Percentiles rank a stretch among this genome's conserved stretches.
Evolutionary conservation across 2,113 vertebrate species (phyloP).

Genomic region (Rostratula benghalensis): DNA sequence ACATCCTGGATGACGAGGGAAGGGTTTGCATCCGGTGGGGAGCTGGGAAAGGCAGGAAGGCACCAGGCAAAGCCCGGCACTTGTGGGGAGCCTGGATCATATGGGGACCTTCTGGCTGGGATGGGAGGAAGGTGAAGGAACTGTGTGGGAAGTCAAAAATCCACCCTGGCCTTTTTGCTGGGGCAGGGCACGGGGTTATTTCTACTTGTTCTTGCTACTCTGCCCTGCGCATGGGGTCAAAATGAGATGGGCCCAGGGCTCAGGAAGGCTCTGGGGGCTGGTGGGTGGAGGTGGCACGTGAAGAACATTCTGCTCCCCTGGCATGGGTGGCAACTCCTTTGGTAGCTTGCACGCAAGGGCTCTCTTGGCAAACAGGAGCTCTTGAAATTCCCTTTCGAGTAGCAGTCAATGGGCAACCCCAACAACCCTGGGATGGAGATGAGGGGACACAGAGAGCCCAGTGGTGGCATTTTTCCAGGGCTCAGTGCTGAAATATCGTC

Average conservation of each 20-base stretch:
- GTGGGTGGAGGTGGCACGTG: neutral
- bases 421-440: neutral
- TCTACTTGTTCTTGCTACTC: neutral
- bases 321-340: fast-evolving
- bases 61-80: neutral
- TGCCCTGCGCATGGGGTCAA: neutral
- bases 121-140: neutral
- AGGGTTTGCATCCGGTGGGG: neutral
- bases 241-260: neutral
- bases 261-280: neutral
- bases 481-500: neutral
- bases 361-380: neutral
- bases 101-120: fast-evolving
- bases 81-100: fast-evolving
- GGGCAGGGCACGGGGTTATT: fast-evolving
- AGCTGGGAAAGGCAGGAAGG: constrained; percentile 13
- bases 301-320: fast-evolving
- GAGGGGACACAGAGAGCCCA: neutral
- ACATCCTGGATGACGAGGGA: constrained; percentile 41
- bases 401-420: neutral
- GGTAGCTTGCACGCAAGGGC: neutral
- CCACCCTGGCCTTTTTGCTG: neutral
- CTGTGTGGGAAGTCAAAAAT: neutral
- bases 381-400: neutral
- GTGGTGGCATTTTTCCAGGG: neutral